These are phyloP conservation scores for Cinclus mexicanus DNA, from an alignment of 2,113 vertebrate genomes.

Conservation along the genomic window DNA sequence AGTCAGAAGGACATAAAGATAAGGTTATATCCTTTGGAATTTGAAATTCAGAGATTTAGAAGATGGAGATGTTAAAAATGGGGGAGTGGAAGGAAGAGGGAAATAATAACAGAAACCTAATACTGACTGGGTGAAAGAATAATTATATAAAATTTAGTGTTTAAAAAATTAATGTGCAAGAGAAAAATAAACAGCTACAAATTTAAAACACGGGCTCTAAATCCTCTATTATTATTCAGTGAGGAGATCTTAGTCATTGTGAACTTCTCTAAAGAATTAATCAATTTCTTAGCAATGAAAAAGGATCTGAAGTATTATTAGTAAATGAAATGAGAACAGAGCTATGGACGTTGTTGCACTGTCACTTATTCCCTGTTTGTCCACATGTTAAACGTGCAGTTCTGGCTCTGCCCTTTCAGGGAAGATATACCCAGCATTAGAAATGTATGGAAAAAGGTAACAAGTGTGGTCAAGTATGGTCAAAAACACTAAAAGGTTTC, in stretches of 20 bases:
- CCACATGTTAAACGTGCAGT: background rate
- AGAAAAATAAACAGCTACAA: background rate
- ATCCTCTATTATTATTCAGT: background rate
- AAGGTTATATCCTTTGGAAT: background rate
- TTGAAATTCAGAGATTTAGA: background rate
- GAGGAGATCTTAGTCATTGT: background rate
- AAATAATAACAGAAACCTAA: background rate
- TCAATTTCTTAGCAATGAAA: background rate
- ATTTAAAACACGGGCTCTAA: background rate
- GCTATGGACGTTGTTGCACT: background rate
- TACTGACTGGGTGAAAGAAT: background rate
- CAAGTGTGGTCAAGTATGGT: background rate
- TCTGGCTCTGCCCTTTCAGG: background rate
- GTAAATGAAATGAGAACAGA: background rate
- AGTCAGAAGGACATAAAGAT: background rate
- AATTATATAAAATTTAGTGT: background rate
- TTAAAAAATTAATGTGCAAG: background rate
- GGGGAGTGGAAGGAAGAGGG: background rate
- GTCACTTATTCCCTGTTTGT: background rate
- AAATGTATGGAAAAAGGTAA: background rate
- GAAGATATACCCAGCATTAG: rapidly evolving
- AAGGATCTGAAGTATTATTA: background rate
- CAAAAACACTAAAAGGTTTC: background rate
- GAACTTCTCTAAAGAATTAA: background rate
- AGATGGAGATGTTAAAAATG: background rate